Conservation (phyloP, 2,113 vertebrate species). For the Abramis brama region DNA sequence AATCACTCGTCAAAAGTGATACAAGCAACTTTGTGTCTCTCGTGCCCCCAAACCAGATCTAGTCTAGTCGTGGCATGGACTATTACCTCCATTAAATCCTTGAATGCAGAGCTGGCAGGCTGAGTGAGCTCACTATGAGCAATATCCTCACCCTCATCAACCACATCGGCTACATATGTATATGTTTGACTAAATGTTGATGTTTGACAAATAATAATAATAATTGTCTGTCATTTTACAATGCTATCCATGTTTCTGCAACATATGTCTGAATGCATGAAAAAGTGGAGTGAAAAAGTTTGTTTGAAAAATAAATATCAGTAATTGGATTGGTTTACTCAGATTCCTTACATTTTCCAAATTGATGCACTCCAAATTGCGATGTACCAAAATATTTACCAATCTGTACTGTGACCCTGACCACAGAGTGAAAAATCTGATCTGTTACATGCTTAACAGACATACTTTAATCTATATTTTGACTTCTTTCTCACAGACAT, state of each 20-base stretch:
- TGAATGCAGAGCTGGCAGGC: too few relatives aligned
- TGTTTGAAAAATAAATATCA: not conserved
- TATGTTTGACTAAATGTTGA: too few relatives aligned
- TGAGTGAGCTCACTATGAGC: too few relatives aligned
- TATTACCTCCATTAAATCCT: too few relatives aligned
- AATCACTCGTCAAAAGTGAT: too few relatives aligned
- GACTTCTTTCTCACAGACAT: constrained; percentile 65
- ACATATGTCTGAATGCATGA: not conserved
- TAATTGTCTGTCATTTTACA: too few relatives aligned
- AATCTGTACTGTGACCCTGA: not conserved
- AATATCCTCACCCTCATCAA: too few relatives aligned
- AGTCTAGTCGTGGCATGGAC: too few relatives aligned
- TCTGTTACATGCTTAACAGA: not conserved
- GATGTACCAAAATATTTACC: not conserved
- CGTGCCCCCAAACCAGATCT: too few relatives aligned
- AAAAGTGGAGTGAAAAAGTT: not conserved
- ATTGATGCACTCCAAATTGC: not conserved
- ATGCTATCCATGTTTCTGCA: not conserved
- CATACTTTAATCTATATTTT: not conserved
- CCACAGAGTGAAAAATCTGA: not conserved
- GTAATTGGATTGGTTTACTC: not conserved
- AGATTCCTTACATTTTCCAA: not conserved
- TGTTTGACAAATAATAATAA: too few relatives aligned
- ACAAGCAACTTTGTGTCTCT: too few relatives aligned
- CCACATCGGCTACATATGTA: too few relatives aligned